Evolutionary conservation across 2,113 vertebrate species (phyloP).

Genomic region (Mellivora capensis): DNA sequence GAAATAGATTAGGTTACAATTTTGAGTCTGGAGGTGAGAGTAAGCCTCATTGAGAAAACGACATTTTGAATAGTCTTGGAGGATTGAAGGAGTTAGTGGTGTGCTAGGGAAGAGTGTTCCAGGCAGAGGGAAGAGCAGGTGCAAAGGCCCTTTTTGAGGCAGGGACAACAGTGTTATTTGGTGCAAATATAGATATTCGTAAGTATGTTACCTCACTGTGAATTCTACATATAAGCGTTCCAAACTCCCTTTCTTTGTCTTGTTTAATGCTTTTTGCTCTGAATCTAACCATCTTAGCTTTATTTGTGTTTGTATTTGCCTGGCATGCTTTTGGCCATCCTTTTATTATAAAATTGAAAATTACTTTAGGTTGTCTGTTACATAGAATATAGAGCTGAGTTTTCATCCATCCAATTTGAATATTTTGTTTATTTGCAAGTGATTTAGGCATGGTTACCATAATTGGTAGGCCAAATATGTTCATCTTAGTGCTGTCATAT

Average conservation of each 20-base stretch:
- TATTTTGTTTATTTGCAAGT: not conserved
- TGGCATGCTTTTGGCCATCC: not conserved
- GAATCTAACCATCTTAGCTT: not conserved
- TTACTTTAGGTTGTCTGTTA: not conserved
- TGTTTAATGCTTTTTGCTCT: not conserved
- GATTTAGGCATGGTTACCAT: not conserved
- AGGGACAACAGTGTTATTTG: not conserved
- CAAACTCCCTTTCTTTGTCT: not conserved
- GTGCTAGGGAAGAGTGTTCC: not conserved
- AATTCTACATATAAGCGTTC: not conserved
- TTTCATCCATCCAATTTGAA: not conserved
- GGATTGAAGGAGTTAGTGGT: not conserved
- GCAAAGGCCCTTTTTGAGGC: not conserved
- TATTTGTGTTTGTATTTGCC: not conserved
- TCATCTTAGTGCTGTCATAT: not conserved
- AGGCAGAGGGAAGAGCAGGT: not conserved
- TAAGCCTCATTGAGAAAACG: not conserved
- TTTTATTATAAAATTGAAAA: not conserved
- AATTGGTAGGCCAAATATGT: not conserved
- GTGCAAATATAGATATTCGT: not conserved
- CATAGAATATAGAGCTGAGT: not conserved
- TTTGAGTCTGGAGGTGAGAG: not conserved
- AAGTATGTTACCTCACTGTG: not conserved
- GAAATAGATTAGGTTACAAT: not conserved
- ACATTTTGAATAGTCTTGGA: not conserved